These are phyloP conservation scores for Drosophila willistoni DNA, from an alignment of 1,140 invertebrate genomes.

Conservation along the genomic window DNA sequence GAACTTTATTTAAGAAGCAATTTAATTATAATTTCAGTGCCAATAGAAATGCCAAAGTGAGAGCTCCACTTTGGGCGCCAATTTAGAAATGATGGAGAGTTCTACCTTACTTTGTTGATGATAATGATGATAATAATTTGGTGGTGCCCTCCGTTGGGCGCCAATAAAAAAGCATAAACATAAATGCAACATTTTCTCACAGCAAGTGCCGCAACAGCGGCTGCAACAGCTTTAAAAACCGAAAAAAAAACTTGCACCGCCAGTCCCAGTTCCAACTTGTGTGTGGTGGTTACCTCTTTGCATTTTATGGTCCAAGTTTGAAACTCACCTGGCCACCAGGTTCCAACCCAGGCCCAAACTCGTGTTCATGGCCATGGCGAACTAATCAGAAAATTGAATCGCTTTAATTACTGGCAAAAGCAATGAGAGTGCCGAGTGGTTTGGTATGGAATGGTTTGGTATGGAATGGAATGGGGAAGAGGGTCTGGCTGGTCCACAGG, in stretches of 20 bases:
- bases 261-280: constrained; percentile 29
- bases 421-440: constrained; percentile 52
- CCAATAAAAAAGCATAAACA: constrained; percentile 10
- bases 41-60: constrained; percentile 3
- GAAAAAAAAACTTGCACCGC: constrained; percentile 12
- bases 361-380: constrained; percentile 77
- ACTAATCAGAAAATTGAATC: constrained; percentile 82
- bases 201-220: constrained; percentile 46
- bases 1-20: background rate
- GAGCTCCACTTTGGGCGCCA: constrained; percentile 7
- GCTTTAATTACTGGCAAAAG: constrained; percentile 81
- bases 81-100: constrained; percentile 6
- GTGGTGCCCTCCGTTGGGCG: constrained; percentile 5
- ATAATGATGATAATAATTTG: constrained; percentile 13
- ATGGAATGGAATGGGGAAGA: constrained; percentile 1
- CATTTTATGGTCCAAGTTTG: constrained; percentile 69
- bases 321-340: constrained; percentile 51
- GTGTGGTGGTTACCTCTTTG: constrained; percentile 50
- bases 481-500: constrained; percentile 2
- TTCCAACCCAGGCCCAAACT: constrained; percentile 25
- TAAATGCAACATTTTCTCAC: constrained; percentile 51
- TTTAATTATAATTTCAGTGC: constrained; percentile 2
- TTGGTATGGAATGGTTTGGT: background rate
- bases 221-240: constrained; percentile 7
- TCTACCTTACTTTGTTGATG: constrained; percentile 23